Base-by-base conservation (phyloP, 2,888 invertebrate genomes). In the Strigamia maritima region DNA sequence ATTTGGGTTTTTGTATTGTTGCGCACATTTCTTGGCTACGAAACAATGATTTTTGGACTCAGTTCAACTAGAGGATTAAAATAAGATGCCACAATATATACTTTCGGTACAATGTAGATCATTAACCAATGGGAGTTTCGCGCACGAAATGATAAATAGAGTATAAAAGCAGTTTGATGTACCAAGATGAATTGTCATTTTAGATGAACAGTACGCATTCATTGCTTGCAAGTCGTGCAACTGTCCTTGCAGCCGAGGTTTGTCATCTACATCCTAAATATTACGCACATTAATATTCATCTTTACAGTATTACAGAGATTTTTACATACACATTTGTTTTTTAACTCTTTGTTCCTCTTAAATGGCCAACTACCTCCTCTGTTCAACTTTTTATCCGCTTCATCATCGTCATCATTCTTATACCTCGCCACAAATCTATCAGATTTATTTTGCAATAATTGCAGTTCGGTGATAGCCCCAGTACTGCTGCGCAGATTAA, bases 101-200 rank as follows among this genome's bases (percentile, higher is more conserved):
- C n/a, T n/a, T n/a, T n/a, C n/a, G n/a, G n/a, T n/a, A n/a, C n/a
- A n/a, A n/a, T n/a, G n/a, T n/a, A n/a, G n/a, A n/a, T n/a, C n/a
- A n/a, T n/a, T n/a, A n/a, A n/a, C n/a, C n/a, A n/a, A n/a, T n/a
- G n/a, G n/a, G n/a, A n/a, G n/a, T n/a, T n/a, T n/a, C n/a, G n/a
- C n/a, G n/a, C n/a, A n/a, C n/a, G n/a, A n/a, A n/a, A n/a, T n/a
- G n/a, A n/a, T n/a, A n/a, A n/a, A n/a, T n/a, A n/a, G n/a, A n/a
- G n/a, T n/a, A n/a, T n/a, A 8, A 60, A 60, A 14, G 10, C 24
- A n/a, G 7, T n/a, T 16, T 2, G 22, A n/a, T 26, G 74, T 79
- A 81, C 81, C 81, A 12, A 81, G 79, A 40, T 80, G 80, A 35
- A 75, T 31, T 16, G 81, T 75, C 81, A 81, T 80, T 79, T 80